phyloP scores from a whole-genome alignment of 1,140 invertebrate genomes.

The Lethocerus indicus region DNA sequence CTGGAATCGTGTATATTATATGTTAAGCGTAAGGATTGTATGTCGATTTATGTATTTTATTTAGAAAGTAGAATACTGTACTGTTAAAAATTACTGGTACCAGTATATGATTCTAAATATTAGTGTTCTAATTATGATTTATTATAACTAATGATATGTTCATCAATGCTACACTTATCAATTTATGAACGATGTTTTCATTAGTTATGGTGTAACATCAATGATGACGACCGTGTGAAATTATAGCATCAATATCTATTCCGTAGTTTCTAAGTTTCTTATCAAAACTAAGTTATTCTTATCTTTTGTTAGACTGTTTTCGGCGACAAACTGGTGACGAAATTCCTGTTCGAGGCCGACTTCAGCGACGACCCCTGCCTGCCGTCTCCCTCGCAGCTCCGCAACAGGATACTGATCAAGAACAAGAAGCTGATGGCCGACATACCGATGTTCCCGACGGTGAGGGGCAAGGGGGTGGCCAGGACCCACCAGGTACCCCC shows the following conservation, averaged over 20 bases:
- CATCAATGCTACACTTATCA: too few species aligned
- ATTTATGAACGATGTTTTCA: too few species aligned
- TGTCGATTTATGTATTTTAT: too few species aligned
- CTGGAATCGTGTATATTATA: not conserved
- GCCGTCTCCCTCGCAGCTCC: constrained; percentile 70
- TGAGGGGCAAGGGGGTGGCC: constrained; percentile 3
- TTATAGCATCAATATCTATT: not conserved
- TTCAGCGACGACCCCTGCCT: constrained; percentile 70
- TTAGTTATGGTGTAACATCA: not conserved
- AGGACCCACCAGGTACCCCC: constrained; percentile 5
- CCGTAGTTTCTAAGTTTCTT: not conserved
- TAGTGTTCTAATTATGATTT: too few species aligned
- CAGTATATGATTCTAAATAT: too few species aligned
- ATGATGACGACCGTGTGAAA: not conserved
- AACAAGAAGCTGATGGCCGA: constrained; percentile 65
- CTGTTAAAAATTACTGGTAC: too few species aligned
- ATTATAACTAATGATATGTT: too few species aligned
- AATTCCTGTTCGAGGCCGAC: constrained; percentile 77
- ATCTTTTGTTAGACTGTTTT: constrained; percentile 55
- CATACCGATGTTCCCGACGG: constrained; percentile 30
- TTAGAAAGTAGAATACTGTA: too few species aligned
- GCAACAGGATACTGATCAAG: constrained; percentile 69
- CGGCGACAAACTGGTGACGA: constrained; percentile 78
- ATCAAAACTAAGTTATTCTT: not conserved
- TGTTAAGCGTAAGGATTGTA: too few species aligned